Evolutionary conservation across 2,797 vertebrate species (phyloP).

Genomic region (Alauda arvensis): DNA sequence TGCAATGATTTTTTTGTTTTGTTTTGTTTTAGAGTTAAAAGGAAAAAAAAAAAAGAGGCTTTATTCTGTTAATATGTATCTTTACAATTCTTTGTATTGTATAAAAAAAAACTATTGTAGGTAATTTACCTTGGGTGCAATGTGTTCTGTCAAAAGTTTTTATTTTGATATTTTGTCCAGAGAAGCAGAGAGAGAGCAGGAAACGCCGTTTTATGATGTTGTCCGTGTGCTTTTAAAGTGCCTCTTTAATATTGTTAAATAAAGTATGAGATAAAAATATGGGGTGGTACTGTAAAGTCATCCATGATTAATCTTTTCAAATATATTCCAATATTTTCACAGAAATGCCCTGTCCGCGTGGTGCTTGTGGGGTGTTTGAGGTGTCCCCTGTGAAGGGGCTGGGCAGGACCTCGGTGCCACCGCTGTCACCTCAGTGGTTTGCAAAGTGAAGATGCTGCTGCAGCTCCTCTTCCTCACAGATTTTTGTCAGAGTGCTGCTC

Average conservation of each 20-base stretch:
- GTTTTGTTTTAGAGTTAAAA: constrained; percentile 75
- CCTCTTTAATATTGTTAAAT: constrained; percentile 80
- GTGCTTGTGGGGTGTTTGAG: background rate
- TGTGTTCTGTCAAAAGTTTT: constrained; percentile 82
- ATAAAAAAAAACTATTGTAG: constrained; percentile 83
- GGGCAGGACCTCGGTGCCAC: background rate
- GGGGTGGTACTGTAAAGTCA: constrained; percentile 54
- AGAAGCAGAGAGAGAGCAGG: constrained; percentile 81
- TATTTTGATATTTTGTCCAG: constrained; percentile 94
- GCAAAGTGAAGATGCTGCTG: background rate
- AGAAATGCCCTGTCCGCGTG: constrained; percentile 31
- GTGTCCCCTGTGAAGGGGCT: background rate
- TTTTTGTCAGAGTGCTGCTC: background rate
- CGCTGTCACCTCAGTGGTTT: background rate
- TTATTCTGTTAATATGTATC: constrained; percentile 78
- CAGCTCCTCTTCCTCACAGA: background rate
- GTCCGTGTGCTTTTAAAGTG: constrained; percentile 83
- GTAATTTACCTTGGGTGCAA: constrained; percentile 89
- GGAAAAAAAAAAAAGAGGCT: constrained; percentile 80
- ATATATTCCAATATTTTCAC: constrained; percentile 74
- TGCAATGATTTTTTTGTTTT: constrained; percentile 75
- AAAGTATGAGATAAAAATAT: constrained; percentile 61
- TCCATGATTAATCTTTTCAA: constrained; percentile 56
- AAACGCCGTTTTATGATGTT: constrained; percentile 78
- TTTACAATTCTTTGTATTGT: constrained; percentile 79